Evolutionary conservation across 2,888 invertebrate genomes (phyloP).

Genomic region (Creontiades dilutus): DNA sequence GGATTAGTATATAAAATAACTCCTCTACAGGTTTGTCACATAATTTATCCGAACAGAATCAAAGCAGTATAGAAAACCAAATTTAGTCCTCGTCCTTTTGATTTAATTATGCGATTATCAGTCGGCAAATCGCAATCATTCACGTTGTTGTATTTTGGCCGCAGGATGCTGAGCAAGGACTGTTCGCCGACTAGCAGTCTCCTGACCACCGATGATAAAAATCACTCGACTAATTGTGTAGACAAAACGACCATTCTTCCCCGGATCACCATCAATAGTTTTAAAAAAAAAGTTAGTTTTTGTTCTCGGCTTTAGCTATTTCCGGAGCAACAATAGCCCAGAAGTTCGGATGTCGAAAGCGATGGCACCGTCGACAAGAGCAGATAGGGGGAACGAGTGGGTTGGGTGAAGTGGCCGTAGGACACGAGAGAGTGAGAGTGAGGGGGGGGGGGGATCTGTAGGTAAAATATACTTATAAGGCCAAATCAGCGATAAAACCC

Average conservation of each 20-base stretch:
- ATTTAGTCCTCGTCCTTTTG: too few species aligned
- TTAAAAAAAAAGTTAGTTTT: background rate
- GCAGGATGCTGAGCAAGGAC: background rate
- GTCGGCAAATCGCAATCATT: too few species aligned
- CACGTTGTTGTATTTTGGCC: background rate
- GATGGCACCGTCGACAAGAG: background rate
- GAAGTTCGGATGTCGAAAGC: slow-evolving; percentile 49
- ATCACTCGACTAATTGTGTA: background rate
- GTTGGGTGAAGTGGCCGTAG: background rate
- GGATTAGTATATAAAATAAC: too few species aligned
- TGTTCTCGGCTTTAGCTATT: slow-evolving; percentile 17
- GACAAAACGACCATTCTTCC: slow-evolving; percentile 16
- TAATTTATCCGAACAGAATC: too few species aligned
- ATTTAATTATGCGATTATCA: too few species aligned
- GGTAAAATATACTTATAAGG: slow-evolving; percentile 36
- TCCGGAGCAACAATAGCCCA: slow-evolving; percentile 60
- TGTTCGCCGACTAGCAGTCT: background rate
- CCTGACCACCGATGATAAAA: background rate
- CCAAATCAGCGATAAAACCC: slow-evolving; percentile 40
- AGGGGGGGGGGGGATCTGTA: background rate
- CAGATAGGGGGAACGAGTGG: background rate
- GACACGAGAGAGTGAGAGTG: background rate
- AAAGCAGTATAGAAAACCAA: too few species aligned
- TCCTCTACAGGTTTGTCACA: too few species aligned
- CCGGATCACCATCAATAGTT: background rate